Conservation (phyloP, 2,113 vertebrate genomes). For the Heterochromis multidens region DNA sequence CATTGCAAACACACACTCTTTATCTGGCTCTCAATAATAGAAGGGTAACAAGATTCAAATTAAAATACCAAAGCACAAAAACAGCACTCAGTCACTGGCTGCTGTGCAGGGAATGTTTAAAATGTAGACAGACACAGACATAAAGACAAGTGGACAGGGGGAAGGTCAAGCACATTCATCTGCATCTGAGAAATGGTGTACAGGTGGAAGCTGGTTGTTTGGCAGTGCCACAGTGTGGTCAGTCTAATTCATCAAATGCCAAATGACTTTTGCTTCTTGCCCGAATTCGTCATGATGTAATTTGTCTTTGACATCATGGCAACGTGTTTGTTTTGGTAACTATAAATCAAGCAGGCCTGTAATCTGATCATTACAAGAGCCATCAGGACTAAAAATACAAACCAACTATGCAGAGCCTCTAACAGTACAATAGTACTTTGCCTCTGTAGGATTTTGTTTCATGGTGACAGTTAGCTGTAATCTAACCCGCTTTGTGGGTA, state of each 20-base stretch:
- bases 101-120: not conserved
- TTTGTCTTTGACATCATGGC: not conserved
- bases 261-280: not conserved
- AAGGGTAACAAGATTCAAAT: not conserved
- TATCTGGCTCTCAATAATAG: not conserved
- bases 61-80: not conserved
- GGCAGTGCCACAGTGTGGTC: not conserved
- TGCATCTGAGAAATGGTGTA: slow-evolving; percentile 18
- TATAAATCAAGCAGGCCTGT: slow-evolving; percentile 15
- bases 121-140: slow-evolving; percentile 9
- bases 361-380: slow-evolving; percentile 33
- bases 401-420: not conserved
- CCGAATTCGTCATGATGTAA: not conserved
- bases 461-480: slow-evolving; percentile 37
- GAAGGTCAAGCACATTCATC: slow-evolving; percentile 25
- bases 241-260: not conserved
- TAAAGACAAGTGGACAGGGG: not conserved
- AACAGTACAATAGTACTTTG: not conserved
- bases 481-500: slow-evolving; percentile 23
- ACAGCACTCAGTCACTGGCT: slow-evolving; percentile 8
- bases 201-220: slow-evolving; percentile 26
- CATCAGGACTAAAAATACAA: slow-evolving; percentile 40
- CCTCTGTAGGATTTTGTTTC: slow-evolving; percentile 23
- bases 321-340: slow-evolving; percentile 35
- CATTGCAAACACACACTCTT: not conserved